These are phyloP conservation scores for Coranthus polyacanthus DNA, from an alignment of 2,797 vertebrate genomes.

Conservation along the genomic window DNA sequence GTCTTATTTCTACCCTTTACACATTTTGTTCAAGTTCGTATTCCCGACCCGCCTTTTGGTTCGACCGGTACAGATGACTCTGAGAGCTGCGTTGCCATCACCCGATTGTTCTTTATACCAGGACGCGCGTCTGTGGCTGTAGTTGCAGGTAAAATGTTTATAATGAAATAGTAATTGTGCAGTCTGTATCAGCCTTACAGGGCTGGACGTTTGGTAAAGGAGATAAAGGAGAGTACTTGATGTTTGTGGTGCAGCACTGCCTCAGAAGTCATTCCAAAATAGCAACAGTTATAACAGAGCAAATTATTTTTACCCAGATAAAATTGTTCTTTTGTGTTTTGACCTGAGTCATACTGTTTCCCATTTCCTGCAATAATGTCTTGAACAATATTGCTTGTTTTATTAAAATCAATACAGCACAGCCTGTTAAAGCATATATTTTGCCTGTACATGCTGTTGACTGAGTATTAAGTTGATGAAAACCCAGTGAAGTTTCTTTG, in stretches of 20 bases:
- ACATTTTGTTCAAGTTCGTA: not conserved
- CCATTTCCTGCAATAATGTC: not conserved
- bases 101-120: constrained; percentile 83
- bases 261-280: too few relatives aligned
- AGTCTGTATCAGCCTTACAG: not conserved
- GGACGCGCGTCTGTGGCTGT: constrained; percentile 65
- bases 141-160: constrained; percentile 77
- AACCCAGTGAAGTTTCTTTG: constrained; percentile 17
- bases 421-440: too few relatives aligned
- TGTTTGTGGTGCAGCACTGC: not conserved
- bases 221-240: not conserved
- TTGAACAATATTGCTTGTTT: not conserved
- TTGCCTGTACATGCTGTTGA: not conserved
- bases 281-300: too few relatives aligned
- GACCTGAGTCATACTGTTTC: constrained; percentile 4
- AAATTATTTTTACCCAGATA: too few relatives aligned
- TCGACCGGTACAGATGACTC: constrained; percentile 54
- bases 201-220: too few relatives aligned
- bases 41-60: constrained; percentile 2
- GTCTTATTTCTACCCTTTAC: not conserved
- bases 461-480: constrained; percentile 5
- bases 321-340: constrained; percentile 18
- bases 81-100: constrained; percentile 67
- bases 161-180: not conserved
- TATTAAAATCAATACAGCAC: not conserved